Evolutionary conservation across 2,113 vertebrate species (phyloP).

Genomic region (Sturnus vulgaris): DNA sequence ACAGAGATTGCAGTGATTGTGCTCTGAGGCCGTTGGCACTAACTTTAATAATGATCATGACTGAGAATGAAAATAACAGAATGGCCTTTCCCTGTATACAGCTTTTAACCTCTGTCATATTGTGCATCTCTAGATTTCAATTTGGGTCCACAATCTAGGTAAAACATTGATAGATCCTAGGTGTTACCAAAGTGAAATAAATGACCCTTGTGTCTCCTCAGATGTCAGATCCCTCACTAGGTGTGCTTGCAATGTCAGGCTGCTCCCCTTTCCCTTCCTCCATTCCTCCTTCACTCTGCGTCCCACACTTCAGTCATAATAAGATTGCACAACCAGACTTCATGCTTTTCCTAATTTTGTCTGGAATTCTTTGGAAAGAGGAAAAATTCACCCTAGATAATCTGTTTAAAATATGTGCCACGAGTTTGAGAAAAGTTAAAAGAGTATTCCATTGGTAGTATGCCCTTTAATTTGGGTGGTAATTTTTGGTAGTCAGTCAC

Average conservation of each 20-base stretch:
- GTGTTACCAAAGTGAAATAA: background rate
- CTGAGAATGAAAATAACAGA: background rate
- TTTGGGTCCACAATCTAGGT: background rate
- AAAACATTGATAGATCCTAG: background rate
- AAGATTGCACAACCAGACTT: background rate
- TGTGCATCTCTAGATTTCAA: background rate
- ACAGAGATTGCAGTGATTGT: background rate
- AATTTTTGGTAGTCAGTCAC: background rate
- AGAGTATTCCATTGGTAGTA: background rate
- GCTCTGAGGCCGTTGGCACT: background rate
- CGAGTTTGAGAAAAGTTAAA: background rate
- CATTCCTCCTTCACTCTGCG: background rate
- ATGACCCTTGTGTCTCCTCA: background rate
- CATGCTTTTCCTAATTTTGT: background rate
- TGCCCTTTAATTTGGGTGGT: background rate
- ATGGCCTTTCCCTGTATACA: background rate
- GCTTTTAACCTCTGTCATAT: background rate
- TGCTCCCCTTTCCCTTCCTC: background rate
- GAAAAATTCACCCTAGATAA: background rate
- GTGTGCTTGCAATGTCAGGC: background rate
- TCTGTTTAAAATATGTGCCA: accelerated
- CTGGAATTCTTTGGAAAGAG: background rate
- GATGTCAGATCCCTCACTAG: accelerated
- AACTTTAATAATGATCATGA: background rate
- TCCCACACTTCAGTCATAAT: background rate